phyloP scores from a whole-genome alignment of 2,888 invertebrate species.

The Acronicta psi region DNA sequence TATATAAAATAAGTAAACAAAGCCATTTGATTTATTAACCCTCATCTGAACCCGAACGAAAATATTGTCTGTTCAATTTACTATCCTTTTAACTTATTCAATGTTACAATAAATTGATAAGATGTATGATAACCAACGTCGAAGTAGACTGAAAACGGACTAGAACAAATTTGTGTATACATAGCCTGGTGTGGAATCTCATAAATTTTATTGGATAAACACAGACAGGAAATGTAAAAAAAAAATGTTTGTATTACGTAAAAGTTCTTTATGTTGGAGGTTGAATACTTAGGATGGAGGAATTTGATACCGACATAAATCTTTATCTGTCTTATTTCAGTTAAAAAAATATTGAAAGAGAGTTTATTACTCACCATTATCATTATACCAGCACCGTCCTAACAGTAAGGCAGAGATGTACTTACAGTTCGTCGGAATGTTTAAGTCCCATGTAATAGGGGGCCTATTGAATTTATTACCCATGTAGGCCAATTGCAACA shows the following conservation, averaged over 20 bases:
- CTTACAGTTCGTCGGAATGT: no score
- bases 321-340: no score
- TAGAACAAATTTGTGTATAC: constrained; percentile 32
- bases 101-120: constrained; percentile 30
- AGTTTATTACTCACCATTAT: no score
- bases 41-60: not conserved
- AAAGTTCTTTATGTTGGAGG: constrained; percentile 7
- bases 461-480: not conserved
- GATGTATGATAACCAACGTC: constrained; percentile 13
- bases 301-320: not conserved
- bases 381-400: no score
- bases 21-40: not conserved
- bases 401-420: no score
- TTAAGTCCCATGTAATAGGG: no score
- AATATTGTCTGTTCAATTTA: constrained; percentile 6
- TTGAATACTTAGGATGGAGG: constrained; percentile 1
- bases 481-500: no score
- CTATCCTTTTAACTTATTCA: constrained; percentile 2
- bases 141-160: constrained; percentile 20
- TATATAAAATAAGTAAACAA: not conserved
- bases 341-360: no score
- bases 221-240: constrained; percentile 28
- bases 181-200: constrained; percentile 29
- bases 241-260: constrained; percentile 24
- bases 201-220: constrained; percentile 42